These are phyloP conservation scores for Acleris literana DNA, from an alignment of 2,888 invertebrate species.

Conservation along the genomic window DNA sequence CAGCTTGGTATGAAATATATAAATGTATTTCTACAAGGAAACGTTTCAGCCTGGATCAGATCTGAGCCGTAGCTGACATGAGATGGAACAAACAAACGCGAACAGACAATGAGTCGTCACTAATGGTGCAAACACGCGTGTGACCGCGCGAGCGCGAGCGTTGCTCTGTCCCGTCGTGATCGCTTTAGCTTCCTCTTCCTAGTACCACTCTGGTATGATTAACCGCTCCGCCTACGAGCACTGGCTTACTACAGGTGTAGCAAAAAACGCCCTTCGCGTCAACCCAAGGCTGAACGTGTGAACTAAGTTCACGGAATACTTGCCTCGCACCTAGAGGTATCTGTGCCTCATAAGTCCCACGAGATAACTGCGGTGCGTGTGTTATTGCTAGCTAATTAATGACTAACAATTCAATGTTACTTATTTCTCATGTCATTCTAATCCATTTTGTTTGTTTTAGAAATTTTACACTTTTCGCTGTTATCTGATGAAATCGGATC, in stretches of 20 bases:
- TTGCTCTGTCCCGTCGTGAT: slow-evolving; percentile 54
- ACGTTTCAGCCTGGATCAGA: neutral
- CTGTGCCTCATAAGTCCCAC: slow-evolving; percentile 30
- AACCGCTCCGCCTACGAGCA: slow-evolving; percentile 35
- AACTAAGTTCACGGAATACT: slow-evolving; percentile 33
- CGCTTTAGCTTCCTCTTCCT: slow-evolving; percentile 59
- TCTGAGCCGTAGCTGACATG: neutral
- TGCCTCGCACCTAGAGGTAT: slow-evolving; percentile 31
- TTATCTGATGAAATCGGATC: neutral
- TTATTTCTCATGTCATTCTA: slow-evolving; percentile 18
- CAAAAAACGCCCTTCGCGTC: slow-evolving; percentile 57
- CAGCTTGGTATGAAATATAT: neutral
- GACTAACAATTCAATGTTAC: slow-evolving; percentile 31
- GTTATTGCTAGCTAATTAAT: slow-evolving; percentile 25
- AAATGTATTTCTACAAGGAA: neutral
- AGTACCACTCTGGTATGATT: slow-evolving; percentile 36
- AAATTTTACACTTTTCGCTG: slow-evolving; percentile 9
- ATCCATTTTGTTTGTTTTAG: slow-evolving; percentile 15
- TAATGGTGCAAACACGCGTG: slow-evolving; percentile 62
- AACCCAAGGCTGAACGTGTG: slow-evolving; percentile 36
- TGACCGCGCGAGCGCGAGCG: slow-evolving; percentile 53
- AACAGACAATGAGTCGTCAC: slow-evolving; percentile 54
- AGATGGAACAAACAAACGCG: slow-evolving; percentile 10
- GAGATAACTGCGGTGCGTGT: slow-evolving; percentile 27
- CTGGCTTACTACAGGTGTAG: slow-evolving; percentile 26